Base-by-base conservation (phyloP, 2,113 vertebrate genomes). In the Tauraco erythrolophus region DNA sequence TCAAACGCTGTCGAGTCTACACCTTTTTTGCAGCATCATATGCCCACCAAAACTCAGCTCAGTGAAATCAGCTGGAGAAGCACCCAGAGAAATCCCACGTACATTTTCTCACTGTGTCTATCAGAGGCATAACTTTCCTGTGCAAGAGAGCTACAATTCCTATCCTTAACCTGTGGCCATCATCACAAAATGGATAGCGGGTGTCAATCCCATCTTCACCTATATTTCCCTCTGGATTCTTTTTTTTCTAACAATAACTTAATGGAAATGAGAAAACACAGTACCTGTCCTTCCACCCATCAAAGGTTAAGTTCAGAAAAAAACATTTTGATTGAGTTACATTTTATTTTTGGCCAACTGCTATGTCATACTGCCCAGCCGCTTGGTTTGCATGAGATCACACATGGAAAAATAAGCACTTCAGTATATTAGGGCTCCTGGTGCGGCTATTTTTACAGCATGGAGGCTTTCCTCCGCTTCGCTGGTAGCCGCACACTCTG, bases 351-450 rank as follows among this genome's bases (percentile, higher is more conserved):
- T 92, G 91, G 87, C 89, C 84, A 93, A 79, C 84, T 91, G 41
- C 77, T 91, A 92, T 39, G 91, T 95, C 97, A 95, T 89, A 88
- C 12, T 95, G 89, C 69, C 94, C 94, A 91, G 87, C 87, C 95
- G 81, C 81, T 95, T 91, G 77, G 91, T 82, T 84, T 95, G 88
- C 91, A 96, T 97, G 96, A 97, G 94, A 88, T 97, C 95, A 97
- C 89, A 82, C 41, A 72, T 72, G 96, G 94, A 94, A 97, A 97
- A 97, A 96, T 43, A 97, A 95, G 91, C 94, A 94, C 69, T 95
- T 76, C 68, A 97, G 50, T 84, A 51, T 70, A 94, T 90, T 79
- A 91, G 74, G 83, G 84, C 81, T 95, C 77, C 84, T 94, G 78
- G 64, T 35, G 35, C 2, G 4, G 83, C 69, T 97, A 89, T 96